Evolutionary conservation across 2,113 vertebrate genomes (phyloP).

Genomic region (Psophia crepitans): DNA sequence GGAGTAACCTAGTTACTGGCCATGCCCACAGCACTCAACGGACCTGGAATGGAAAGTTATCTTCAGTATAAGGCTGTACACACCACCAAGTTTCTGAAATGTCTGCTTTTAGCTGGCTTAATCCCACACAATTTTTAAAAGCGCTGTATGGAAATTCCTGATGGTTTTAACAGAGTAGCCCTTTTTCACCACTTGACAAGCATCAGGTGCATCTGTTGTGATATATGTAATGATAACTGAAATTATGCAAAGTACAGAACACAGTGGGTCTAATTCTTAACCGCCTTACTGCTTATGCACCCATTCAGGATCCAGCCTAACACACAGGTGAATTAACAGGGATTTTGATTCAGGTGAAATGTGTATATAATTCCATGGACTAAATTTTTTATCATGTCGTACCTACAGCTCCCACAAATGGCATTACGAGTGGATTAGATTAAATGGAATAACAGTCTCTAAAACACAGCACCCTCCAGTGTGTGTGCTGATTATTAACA

Average conservation of each 20-base stretch:
- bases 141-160: background rate
- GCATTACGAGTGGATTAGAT: background rate
- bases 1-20: fast-evolving
- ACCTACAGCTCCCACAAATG: background rate
- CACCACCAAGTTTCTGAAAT: background rate
- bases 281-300: background rate
- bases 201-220: background rate
- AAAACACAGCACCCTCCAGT: background rate
- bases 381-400: background rate
- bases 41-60: background rate
- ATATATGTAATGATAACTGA: background rate
- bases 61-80: background rate
- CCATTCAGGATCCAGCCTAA: background rate
- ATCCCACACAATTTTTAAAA: background rate
- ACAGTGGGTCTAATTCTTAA: background rate
- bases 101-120: background rate
- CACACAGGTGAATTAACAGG: fast-evolving
- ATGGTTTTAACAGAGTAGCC: background rate
- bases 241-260: background rate
- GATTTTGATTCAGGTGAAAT: background rate
- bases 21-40: background rate
- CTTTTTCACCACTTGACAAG: background rate
- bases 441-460: background rate
- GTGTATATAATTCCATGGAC: background rate
- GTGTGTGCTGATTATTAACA: background rate